Base-by-base conservation (phyloP, 2,888 invertebrate genomes). In the Chloroclystis v-ata region DNA sequence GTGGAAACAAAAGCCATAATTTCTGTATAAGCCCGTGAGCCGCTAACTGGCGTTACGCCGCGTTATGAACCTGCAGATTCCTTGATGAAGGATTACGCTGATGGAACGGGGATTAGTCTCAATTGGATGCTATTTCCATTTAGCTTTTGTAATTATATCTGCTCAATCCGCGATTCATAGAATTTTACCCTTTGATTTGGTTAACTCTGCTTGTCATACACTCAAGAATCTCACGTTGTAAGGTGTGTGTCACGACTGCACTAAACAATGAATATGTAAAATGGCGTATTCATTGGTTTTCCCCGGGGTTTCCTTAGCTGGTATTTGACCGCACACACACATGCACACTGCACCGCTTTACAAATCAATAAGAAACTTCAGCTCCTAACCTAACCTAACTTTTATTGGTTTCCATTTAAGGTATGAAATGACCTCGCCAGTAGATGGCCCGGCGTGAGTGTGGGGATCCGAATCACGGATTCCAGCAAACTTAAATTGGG, bases 401-500 rank as follows among this genome's bases (percentile, higher is more conserved):
- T 26, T 26, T 26, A 26, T 26, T 20, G 20, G 26, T 26, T 26
- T 26, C 9, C 9, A 6, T 3, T 26, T 9, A 9, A 6, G 5
- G 5, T 26, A 14, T 30, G 28, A 13, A 51, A 41, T 47, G 26
- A 42, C 44, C 25, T 29, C n/a, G 13, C 28, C 29, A 39, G 43
- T 40, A 37, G 28, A 47, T 37, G 29, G 40, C 25, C 43, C 14
- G 29, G 47, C 28, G 12, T 29, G 42, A 26, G 43, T 28, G 41
- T 43, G 14, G 47, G 35, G n/a, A n/a, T 10, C 8, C 39, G 35
- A 47, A 42, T 56, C 49, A 42, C 9, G 47, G 49, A 58, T 56
- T 37, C 50, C 45, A 40, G 43, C 43, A 24, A 72, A 72, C 57
- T 71, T 68, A 70, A 71, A 71, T 70, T 67, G 66, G 65, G 62